phyloP scores from a whole-genome alignment of 1,140 invertebrate genomes.

The Mactra quadrangularis region DNA sequence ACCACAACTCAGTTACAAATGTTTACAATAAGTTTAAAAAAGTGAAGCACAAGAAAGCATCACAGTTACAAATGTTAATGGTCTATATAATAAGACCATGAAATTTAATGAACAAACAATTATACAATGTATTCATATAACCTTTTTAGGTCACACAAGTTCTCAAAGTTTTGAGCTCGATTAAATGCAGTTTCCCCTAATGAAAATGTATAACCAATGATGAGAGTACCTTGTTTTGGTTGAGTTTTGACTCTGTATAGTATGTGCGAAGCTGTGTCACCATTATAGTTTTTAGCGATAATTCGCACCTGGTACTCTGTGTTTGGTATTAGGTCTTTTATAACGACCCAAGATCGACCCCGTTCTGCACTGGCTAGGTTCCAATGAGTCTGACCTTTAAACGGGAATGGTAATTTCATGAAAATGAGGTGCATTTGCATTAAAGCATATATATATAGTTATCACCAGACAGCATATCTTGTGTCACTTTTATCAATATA shows the following conservation, averaged over 20 bases:
- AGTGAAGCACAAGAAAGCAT: too few species aligned
- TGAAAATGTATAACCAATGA: background rate
- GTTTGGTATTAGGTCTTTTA: slow-evolving; percentile 54
- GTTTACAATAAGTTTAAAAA: too few species aligned
- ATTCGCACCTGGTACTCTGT: slow-evolving; percentile 63
- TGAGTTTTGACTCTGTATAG: slow-evolving; percentile 61
- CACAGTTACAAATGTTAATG: too few species aligned
- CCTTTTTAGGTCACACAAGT: too few species aligned
- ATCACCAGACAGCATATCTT: slow-evolving; percentile 14
- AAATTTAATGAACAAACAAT: too few species aligned
- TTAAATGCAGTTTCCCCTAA: too few species aligned
- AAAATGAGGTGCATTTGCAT: slow-evolving; percentile 1
- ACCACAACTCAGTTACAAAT: too few species aligned
- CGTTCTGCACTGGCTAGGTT: slow-evolving; percentile 45
- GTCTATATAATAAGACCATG: too few species aligned
- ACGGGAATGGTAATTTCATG: background rate
- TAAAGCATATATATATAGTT: slow-evolving; percentile 5
- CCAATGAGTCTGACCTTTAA: slow-evolving; percentile 60
- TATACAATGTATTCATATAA: too few species aligned
- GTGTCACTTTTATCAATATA: too few species aligned
- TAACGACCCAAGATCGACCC: slow-evolving; percentile 61
- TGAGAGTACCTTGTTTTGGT: slow-evolving; percentile 56
- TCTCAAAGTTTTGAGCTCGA: too few species aligned
- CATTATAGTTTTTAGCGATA: slow-evolving; percentile 64
- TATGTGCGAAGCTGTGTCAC: slow-evolving; percentile 61